phyloP scores from a whole-genome alignment of 53 echinoderm and acorn worm genomes.

The Holothuria scabra region DNA sequence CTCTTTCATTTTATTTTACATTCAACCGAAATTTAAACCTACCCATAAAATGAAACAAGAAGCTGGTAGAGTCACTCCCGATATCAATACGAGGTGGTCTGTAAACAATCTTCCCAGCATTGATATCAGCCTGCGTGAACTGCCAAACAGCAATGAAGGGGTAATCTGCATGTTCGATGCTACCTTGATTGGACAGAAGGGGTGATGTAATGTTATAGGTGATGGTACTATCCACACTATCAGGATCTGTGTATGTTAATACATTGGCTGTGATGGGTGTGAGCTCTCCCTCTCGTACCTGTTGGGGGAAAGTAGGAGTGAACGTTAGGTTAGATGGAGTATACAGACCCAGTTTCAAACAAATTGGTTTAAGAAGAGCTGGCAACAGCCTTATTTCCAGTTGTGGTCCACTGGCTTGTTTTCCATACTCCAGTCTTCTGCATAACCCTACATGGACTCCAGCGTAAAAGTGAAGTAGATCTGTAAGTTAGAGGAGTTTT shows the following conservation, averaged over 20 bases:
- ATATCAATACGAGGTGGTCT: slow-evolving; percentile 73
- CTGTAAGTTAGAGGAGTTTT: no score
- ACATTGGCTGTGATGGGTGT: slow-evolving; percentile 64
- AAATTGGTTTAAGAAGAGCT: no score
- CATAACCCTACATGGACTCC: no score
- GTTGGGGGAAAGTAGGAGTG: neutral
- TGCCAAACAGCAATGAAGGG: slow-evolving; percentile 64
- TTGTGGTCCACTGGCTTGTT: no score
- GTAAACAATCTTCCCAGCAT: slow-evolving; percentile 89
- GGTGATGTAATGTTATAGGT: slow-evolving; percentile 90
- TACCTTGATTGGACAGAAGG: slow-evolving; percentile 68
- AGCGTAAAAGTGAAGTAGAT: no score
- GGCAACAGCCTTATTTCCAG: no score
- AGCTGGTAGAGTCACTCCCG: slow-evolving; percentile 53
- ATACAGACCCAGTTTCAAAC: no score
- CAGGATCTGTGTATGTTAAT: slow-evolving; percentile 89
- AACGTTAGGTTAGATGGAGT: no score
- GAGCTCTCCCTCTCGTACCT: slow-evolving; percentile 82
- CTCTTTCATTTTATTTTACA: no score
- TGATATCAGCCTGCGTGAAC: slow-evolving; percentile 95
- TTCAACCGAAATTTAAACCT: slow-evolving; percentile 14
- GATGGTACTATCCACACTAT: slow-evolving; percentile 80
- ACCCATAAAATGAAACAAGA: slow-evolving; percentile 88
- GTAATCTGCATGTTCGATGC: slow-evolving; percentile 73
- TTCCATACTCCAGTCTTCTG: no score